phyloP scores from a whole-genome alignment of 2,888 invertebrate species.

The Caenorhabditis sp. region DNA sequence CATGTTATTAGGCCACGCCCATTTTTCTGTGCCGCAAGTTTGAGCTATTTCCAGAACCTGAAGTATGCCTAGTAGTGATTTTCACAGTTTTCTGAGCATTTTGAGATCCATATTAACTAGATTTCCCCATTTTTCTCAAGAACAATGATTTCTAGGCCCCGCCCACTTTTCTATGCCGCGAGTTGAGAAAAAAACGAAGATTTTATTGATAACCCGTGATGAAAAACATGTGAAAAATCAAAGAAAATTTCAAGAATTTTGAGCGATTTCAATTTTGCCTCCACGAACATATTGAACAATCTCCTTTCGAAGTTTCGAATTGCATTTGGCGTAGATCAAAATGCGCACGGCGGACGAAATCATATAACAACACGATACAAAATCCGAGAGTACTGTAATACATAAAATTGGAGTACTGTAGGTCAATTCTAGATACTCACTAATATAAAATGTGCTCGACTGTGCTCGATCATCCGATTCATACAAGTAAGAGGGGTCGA shows the following conservation, averaged over 20 bases:
- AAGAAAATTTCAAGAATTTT: neutral
- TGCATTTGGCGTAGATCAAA: slow-evolving; percentile 59
- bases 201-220: no score
- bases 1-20: no score
- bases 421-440: slow-evolving; percentile 6
- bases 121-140: no score
- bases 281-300: slow-evolving; percentile 43
- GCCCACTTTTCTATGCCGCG: no score
- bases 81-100: no score
- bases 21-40: no score
- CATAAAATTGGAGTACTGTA: neutral
- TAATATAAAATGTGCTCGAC: slow-evolving; percentile 55
- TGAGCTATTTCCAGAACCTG: no score
- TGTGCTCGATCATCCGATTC: slow-evolving; percentile 43
- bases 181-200: no score
- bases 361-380: slow-evolving; percentile 58
- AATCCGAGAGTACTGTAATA: slow-evolving; percentile 51
- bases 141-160: no score
- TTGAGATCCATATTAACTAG: no score
- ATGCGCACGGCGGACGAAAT: slow-evolving; percentile 55
- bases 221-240: no score
- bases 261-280: slow-evolving; percentile 7
- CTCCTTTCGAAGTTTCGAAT: slow-evolving; percentile 56
- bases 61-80: no score
- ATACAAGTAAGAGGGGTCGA: slow-evolving; percentile 40